A percentile compares a stretch with the other conserved stretches of the same genome.
Evolutionary conservation across 1,140 invertebrate species (phyloP).

Genomic region (Ostrea denselamellosa): DNA sequence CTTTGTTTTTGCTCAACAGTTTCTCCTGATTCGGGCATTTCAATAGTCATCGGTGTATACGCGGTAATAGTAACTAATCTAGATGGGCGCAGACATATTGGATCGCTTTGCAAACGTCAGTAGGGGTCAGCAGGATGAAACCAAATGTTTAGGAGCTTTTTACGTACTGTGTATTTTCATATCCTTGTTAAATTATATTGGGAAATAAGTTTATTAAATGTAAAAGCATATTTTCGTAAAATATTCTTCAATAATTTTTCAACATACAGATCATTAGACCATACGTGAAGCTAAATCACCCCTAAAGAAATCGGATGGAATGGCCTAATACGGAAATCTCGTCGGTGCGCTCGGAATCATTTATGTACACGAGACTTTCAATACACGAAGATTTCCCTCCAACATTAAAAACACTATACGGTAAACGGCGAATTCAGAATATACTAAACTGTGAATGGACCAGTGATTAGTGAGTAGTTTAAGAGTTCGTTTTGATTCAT

Average conservation of each 20-base stretch:
- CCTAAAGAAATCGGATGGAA: neutral
- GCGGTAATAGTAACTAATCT: neutral
- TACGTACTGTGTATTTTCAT: neutral
- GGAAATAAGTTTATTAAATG: neutral
- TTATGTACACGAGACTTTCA: conserved; percentile 4
- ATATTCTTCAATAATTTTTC: neutral
- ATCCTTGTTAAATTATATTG: too few relatives aligned
- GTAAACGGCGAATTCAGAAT: too few relatives aligned
- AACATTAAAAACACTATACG: neutral
- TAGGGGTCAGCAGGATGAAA: neutral
- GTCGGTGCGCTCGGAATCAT: conserved; percentile 15
- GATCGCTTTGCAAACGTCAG: conserved; percentile 45
- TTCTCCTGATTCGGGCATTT: conserved; percentile 9
- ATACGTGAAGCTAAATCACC: neutral
- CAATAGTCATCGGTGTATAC: conserved; percentile 5
- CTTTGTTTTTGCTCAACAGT: conserved; percentile 37
- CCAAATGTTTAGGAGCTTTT: neutral
- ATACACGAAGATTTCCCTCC: conserved; percentile 1
- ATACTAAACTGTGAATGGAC: too few relatives aligned
- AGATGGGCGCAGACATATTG: conserved; percentile 62
- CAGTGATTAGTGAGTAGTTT: too few relatives aligned
- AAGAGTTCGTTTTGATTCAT: too few relatives aligned
- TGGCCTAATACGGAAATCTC: conserved; percentile 27
- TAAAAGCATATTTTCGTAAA: neutral
- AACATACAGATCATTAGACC: neutral